Percentiles rank a stretch among this genome's conserved stretches.
These are phyloP conservation scores for Stenchaetothrips biformis DNA, from an alignment of 2,888 invertebrate species.

Conservation along the genomic window DNA sequence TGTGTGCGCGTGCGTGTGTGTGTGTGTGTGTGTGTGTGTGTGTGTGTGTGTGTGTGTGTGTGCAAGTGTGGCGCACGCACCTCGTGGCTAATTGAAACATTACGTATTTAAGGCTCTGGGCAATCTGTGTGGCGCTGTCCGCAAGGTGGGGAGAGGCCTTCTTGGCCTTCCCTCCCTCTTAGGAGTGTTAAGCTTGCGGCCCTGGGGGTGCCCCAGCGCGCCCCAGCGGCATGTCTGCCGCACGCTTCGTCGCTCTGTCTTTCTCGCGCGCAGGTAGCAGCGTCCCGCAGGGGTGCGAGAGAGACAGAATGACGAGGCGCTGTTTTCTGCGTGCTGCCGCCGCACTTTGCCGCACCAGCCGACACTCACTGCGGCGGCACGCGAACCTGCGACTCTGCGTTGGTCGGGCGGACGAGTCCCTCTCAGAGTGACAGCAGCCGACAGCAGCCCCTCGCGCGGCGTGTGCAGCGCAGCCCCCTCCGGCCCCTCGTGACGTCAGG, in stretches of 20 bases:
- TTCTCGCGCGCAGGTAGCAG: not conserved
- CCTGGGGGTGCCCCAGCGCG: no score
- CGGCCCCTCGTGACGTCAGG: no score
- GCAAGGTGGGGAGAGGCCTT: not conserved
- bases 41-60: not conserved
- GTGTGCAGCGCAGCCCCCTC: no score
- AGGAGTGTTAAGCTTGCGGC: not conserved
- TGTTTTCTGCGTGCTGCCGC: no score
- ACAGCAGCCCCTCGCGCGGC: no score
- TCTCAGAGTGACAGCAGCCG: no score
- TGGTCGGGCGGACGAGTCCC: no score
- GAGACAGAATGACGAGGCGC: not conserved
- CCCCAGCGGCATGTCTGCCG: no score
- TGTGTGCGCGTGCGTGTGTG: not conserved
- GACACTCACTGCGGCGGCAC: no score
- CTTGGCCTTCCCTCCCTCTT: not conserved
- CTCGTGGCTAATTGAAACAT: constrained; percentile 21
- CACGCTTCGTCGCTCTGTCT: no score
- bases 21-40: not conserved
- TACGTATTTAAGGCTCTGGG: constrained; percentile 12
- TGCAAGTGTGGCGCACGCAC: constrained; percentile 9
- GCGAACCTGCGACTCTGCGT: no score
- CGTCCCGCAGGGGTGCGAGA: not conserved
- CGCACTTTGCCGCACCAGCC: no score
- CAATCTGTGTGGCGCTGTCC: constrained; percentile 12